These are phyloP conservation scores for Hirtodrosophila duncani DNA, from an alignment of 2,888 invertebrate genomes.

Conservation along the genomic window DNA sequence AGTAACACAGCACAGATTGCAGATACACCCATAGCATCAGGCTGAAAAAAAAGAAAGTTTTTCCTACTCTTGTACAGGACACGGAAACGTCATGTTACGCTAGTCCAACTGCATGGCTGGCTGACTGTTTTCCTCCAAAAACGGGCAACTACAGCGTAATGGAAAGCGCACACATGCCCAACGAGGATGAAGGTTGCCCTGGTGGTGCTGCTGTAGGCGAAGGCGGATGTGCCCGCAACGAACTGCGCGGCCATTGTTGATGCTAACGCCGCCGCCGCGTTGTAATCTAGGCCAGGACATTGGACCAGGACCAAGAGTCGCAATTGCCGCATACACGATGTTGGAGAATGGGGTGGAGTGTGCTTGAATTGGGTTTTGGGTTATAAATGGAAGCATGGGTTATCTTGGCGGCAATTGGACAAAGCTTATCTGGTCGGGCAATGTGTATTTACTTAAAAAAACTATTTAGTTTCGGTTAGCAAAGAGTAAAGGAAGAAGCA, in stretches of 20 bases:
- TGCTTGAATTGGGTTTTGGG: background rate
- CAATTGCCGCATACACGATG: constrained; percentile 35
- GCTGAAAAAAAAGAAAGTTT: background rate
- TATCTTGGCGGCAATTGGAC: constrained; percentile 19
- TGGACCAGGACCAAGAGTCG: constrained; percentile 19
- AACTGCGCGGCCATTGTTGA: constrained; percentile 18
- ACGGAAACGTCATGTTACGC: constrained; percentile 71
- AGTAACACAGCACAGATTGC: too few relatives aligned
- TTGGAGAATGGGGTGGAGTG: constrained; percentile 12
- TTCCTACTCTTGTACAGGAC: constrained; percentile 28
- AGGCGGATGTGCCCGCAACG: constrained; percentile 52
- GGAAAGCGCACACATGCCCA: constrained; percentile 42
- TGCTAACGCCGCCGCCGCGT: constrained; percentile 31
- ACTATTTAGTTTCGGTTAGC: constrained; percentile 47
- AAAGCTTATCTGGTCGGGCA: constrained; percentile 52
- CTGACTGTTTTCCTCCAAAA: constrained; percentile 35
- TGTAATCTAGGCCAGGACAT: constrained; percentile 64
- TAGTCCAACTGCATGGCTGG: constrained; percentile 61
- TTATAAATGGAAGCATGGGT: background rate
- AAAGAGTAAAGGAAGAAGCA: too few relatives aligned
- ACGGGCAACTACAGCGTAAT: constrained; percentile 35
- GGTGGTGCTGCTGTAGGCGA: constrained; percentile 3
- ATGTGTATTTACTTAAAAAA: constrained; percentile 59
- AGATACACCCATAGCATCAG: too few relatives aligned
- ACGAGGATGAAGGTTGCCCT: constrained; percentile 1